Conservation (phyloP, 2,888 invertebrate species). For the Ditula angustiorana region DNA sequence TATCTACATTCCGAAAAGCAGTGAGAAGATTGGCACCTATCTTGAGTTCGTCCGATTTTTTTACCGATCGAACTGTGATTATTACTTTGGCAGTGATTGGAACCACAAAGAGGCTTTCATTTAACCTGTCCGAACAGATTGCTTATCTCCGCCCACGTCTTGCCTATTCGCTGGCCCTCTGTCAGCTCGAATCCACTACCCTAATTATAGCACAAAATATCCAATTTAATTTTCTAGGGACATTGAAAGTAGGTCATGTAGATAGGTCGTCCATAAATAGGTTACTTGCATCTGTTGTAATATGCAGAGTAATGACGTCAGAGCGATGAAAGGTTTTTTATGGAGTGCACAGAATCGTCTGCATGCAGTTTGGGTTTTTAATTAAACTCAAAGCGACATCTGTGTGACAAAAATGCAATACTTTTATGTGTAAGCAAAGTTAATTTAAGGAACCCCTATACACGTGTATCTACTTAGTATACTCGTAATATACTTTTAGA, state of each 20-base stretch:
- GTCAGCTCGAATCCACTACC: background rate
- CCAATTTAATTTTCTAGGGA: slow-evolving; percentile 20
- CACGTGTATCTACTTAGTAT: too few species aligned
- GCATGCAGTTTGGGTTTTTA: slow-evolving; percentile 1
- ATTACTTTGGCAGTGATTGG: slow-evolving; percentile 6
- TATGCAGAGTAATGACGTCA: slow-evolving; percentile 36
- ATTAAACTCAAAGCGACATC: background rate
- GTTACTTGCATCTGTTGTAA: slow-evolving; percentile 28
- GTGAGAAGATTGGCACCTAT: background rate
- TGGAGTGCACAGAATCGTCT: slow-evolving; percentile 15
- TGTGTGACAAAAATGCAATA: too few species aligned
- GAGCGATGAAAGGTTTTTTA: slow-evolving; percentile 23
- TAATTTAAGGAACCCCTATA: too few species aligned
- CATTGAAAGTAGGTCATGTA: slow-evolving; percentile 32
- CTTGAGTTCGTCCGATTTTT: background rate
- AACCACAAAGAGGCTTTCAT: slow-evolving; percentile 1
- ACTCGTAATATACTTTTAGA: too few species aligned
- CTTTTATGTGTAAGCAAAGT: too few species aligned
- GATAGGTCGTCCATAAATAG: slow-evolving; percentile 36
- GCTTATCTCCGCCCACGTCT: slow-evolving; percentile 19
- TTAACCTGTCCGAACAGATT: background rate
- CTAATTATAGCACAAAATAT: slow-evolving; percentile 27
- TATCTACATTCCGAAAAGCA: background rate
- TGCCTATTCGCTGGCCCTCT: slow-evolving; percentile 9
- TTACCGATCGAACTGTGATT: background rate